Conservation (phyloP, 2,888 invertebrate genomes). For the Baronia brevicornis region DNA sequence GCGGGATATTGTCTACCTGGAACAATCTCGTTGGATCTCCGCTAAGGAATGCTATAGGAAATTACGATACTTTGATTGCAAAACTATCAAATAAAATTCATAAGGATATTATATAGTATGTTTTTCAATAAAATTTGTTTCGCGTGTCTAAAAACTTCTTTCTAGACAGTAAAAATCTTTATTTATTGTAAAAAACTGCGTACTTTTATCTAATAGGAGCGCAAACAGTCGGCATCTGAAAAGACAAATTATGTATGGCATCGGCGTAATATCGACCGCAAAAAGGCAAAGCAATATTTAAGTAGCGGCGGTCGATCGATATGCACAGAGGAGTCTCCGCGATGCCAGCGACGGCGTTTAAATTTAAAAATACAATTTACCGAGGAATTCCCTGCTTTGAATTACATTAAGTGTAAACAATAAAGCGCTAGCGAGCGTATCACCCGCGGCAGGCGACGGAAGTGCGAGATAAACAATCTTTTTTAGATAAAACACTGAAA, state of each 20-base stretch:
- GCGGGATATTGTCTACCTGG: conserved; percentile 59
- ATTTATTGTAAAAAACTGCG: conserved; percentile 1
- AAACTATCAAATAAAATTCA: conserved; percentile 1
- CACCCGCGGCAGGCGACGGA: conserved; percentile 69
- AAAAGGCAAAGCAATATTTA: conserved; percentile 51
- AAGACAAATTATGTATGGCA: conserved; percentile 54
- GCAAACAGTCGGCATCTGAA: conserved; percentile 30
- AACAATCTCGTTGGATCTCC: conserved; percentile 38
- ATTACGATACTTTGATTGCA: conserved; percentile 17
- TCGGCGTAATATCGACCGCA: conserved; percentile 59
- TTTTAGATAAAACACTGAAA: conserved; percentile 71
- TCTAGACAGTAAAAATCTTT: no score
- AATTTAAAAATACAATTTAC: conserved; percentile 72
- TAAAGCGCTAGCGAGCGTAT: conserved; percentile 70
- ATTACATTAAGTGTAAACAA: conserved; percentile 75
- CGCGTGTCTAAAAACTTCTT: no score
- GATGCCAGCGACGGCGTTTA: conserved; percentile 43
- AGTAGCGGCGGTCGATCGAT: conserved; percentile 52
- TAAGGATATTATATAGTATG: not conserved
- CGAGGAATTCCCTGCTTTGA: conserved; percentile 72
- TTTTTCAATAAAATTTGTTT: no score
- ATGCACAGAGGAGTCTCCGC: conserved; percentile 50
- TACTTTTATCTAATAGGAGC: conserved; percentile 15
- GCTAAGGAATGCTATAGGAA: conserved; percentile 29
- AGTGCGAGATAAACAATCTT: conserved; percentile 72